Evolutionary conservation across 2,888 invertebrate genomes (phyloP).

Genomic region (Mythimna loreyi): DNA sequence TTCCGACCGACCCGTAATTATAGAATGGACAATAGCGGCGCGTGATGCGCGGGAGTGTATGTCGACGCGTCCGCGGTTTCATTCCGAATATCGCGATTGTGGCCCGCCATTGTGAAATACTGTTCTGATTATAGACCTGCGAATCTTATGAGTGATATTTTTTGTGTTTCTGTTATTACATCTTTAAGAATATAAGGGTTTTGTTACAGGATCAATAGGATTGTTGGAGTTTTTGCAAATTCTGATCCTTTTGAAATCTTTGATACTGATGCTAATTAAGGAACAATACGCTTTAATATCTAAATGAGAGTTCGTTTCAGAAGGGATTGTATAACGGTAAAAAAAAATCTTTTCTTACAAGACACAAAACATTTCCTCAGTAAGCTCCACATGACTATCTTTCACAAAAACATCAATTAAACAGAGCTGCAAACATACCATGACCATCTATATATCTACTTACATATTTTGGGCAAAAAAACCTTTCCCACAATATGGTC

Average conservation of each 20-base stretch:
- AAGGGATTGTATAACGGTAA: not conserved
- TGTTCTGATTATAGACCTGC: conserved; percentile 54
- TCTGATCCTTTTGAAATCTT: conserved; percentile 10
- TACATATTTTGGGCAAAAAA: conserved; percentile 69
- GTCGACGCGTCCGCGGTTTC: conserved; percentile 62
- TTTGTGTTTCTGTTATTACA: conserved; percentile 35
- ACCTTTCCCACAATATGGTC: conserved; percentile 80
- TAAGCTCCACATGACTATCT: not conserved
- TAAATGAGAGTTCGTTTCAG: not conserved
- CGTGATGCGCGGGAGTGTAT: conserved; percentile 83
- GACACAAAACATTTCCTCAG: not conserved
- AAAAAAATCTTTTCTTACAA: too few relatives aligned
- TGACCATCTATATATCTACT: conserved; percentile 54
- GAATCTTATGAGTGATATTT: conserved; percentile 49
- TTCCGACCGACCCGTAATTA: conserved; percentile 84
- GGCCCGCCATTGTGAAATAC: conserved; percentile 61
- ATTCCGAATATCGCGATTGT: conserved; percentile 51
- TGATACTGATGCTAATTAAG: conserved; percentile 7
- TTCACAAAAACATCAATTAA: conserved; percentile 28
- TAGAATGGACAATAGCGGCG: conserved; percentile 82
- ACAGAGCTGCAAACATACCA: conserved; percentile 34
- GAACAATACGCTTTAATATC: conserved; percentile 8
- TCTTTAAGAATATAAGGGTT: conserved; percentile 15
- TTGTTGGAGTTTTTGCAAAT: conserved; percentile 6
- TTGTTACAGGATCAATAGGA: conserved; percentile 36